phyloP scores from a whole-genome alignment of 2,888 invertebrate genomes.

The Petrolisthes manimaculis region DNA sequence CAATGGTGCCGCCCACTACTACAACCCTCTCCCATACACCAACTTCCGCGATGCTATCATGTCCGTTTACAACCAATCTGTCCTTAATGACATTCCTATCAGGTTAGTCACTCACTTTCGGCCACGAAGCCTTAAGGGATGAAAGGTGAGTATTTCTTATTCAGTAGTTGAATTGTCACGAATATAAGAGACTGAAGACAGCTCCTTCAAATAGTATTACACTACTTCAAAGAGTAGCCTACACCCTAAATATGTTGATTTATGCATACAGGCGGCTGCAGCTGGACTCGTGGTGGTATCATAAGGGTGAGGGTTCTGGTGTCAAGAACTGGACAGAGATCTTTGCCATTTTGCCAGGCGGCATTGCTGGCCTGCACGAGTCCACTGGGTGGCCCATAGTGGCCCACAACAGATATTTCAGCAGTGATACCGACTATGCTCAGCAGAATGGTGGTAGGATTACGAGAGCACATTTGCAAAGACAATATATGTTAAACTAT shows the following conservation, averaged over 20 bases:
- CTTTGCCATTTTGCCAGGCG: slow-evolving; percentile 44
- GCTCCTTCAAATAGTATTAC: too few species aligned
- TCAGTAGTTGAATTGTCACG: too few species aligned
- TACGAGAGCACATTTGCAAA: background rate
- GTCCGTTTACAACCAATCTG: slow-evolving; percentile 33
- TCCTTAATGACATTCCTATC: slow-evolving; percentile 28
- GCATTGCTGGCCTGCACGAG: slow-evolving; percentile 42
- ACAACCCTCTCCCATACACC: slow-evolving; percentile 40
- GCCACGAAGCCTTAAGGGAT: background rate
- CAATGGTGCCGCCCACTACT: slow-evolving; percentile 64
- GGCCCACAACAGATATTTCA: slow-evolving; percentile 62
- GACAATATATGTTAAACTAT: too few species aligned
- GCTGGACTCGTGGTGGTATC: slow-evolving; percentile 65
- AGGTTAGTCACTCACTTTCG: slow-evolving; percentile 25
- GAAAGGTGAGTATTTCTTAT: background rate
- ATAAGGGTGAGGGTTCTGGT: slow-evolving; percentile 54
- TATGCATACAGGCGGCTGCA: slow-evolving; percentile 50
- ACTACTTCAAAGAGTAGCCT: too few species aligned
- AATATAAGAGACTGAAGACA: too few species aligned
- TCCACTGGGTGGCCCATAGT: slow-evolving; percentile 51
- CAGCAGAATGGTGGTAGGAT: slow-evolving; percentile 49
- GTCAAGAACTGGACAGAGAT: slow-evolving; percentile 62
- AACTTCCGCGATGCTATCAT: slow-evolving; percentile 55
- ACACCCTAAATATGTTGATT: too few species aligned
- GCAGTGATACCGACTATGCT: slow-evolving; percentile 53